A percentile compares a stretch with the other conserved stretches of the same genome.
Conservation (phyloP, 2,888 invertebrate genomes). For the Tricholauxania praeusta region DNA sequence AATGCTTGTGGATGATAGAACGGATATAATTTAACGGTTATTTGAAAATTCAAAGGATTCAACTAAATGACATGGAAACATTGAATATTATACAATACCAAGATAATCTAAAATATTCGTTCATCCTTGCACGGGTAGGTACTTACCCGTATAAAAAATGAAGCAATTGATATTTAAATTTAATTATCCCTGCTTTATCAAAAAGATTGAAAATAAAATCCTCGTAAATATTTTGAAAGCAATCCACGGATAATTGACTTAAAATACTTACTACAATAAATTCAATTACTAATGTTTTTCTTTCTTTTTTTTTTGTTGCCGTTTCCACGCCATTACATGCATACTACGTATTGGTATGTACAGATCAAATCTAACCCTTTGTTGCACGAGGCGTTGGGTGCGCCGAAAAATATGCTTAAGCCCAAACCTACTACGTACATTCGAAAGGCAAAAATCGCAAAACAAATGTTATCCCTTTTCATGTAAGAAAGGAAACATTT, state of each 20-base stretch:
- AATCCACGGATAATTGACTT: constrained; percentile 63
- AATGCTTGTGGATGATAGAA: no score
- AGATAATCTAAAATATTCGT: no score
- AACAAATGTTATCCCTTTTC: constrained; percentile 54
- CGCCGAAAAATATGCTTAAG: constrained; percentile 49
- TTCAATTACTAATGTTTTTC: constrained; percentile 57
- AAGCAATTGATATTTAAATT: no score
- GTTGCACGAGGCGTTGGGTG: background rate
- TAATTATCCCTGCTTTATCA: background rate
- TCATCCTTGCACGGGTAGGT: no score
- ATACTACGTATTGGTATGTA: background rate
- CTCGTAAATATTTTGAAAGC: constrained; percentile 63
- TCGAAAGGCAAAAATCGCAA: constrained; percentile 55
- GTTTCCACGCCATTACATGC: constrained; percentile 44
- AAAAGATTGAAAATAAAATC: constrained; percentile 58
- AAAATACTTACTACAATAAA: constrained; percentile 62
- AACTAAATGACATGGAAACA: no score
- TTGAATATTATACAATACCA: no score
- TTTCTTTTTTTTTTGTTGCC: constrained; percentile 16
- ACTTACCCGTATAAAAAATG: no score
- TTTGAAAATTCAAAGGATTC: no score
- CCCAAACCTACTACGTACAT: constrained; percentile 41
- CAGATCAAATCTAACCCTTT: constrained; percentile 56
- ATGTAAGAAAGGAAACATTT: background rate
- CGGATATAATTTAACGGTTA: no score